A percentile compares a stretch with the other conserved stretches of the same genome.
Evolutionary conservation across 2,888 invertebrate species (phyloP).

Genomic region (Dynastes maya): DNA sequence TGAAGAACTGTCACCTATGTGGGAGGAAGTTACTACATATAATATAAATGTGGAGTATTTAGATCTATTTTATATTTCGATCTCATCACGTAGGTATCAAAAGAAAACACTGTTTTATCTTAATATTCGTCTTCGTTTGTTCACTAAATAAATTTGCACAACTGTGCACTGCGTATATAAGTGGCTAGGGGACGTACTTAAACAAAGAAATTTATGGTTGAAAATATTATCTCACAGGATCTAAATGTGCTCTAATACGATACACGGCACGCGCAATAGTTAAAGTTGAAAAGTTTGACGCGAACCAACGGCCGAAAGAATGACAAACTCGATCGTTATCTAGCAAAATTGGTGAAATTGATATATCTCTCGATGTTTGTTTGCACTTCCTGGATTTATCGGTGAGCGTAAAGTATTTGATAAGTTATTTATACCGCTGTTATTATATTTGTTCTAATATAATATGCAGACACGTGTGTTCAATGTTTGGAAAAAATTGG

Average conservation of each 20-base stretch:
- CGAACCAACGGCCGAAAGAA: not conserved
- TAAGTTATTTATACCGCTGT: conserved; percentile 4
- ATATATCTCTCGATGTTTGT: conserved; percentile 6
- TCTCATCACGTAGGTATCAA: not conserved
- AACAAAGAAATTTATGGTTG: conserved; percentile 36
- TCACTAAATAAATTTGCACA: conserved; percentile 38
- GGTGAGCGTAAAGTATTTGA: not conserved
- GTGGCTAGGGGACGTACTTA: conserved; percentile 30
- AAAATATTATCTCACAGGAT: conserved; percentile 30
- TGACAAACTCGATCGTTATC: conserved; percentile 29
- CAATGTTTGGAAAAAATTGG: conserved; percentile 9
- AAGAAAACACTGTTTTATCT: not conserved
- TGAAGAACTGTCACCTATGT: too few species aligned
- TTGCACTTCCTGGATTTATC: conserved; percentile 28
- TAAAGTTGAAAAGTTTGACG: not conserved
- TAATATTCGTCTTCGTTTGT: conserved; percentile 20
- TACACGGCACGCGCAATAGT: conserved; percentile 5
- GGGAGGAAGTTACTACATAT: not conserved
- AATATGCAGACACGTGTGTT: conserved; percentile 23
- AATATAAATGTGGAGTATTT: not conserved
- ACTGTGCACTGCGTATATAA: not conserved
- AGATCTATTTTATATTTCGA: not conserved
- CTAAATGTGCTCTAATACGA: conserved; percentile 23
- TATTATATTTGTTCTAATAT: not conserved
- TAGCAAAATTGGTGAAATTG: conserved; percentile 2